These are phyloP conservation scores for Myopa testacea DNA, from an alignment of 2,888 invertebrate species.

Conservation along the genomic window DNA sequence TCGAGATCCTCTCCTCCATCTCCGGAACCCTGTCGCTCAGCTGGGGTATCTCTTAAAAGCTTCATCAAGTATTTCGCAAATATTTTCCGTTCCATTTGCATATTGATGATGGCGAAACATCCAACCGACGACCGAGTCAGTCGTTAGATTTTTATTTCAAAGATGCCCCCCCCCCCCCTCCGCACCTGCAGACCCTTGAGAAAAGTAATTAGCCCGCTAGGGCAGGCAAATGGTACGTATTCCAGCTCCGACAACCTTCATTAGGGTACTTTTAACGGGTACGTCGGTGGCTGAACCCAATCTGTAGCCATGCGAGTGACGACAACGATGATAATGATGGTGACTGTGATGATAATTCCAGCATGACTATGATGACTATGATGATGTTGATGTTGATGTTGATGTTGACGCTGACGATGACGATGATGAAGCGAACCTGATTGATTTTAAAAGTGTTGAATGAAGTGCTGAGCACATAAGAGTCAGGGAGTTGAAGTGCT, in stretches of 20 bases:
- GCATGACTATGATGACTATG: background rate
- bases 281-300: background rate
- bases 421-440: slow-evolving; percentile 17
- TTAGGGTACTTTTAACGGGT: slow-evolving; percentile 4
- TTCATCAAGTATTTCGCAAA: slow-evolving; percentile 32
- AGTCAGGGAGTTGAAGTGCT: slow-evolving; percentile 10
- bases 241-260: slow-evolving; percentile 11
- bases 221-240: slow-evolving; percentile 5
- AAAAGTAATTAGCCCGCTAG: slow-evolving; percentile 33
- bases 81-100: slow-evolving; percentile 35
- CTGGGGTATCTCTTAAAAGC: slow-evolving; percentile 1
- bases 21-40: background rate
- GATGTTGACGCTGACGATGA: background rate
- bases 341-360: background rate
- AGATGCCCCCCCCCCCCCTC: background rate
- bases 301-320: background rate
- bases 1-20: background rate
- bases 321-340: background rate
- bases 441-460: slow-evolving; percentile 33
- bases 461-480: slow-evolving; percentile 33
- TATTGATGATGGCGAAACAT: slow-evolving; percentile 27
- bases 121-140: background rate
- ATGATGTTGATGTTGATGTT: background rate
- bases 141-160: background rate
- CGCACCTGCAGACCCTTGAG: background rate